A percentile compares a stretch with the other conserved stretches of the same genome.
phyloP scores from a whole-genome alignment of 2,888 invertebrate species.

The Allacma fusca region DNA sequence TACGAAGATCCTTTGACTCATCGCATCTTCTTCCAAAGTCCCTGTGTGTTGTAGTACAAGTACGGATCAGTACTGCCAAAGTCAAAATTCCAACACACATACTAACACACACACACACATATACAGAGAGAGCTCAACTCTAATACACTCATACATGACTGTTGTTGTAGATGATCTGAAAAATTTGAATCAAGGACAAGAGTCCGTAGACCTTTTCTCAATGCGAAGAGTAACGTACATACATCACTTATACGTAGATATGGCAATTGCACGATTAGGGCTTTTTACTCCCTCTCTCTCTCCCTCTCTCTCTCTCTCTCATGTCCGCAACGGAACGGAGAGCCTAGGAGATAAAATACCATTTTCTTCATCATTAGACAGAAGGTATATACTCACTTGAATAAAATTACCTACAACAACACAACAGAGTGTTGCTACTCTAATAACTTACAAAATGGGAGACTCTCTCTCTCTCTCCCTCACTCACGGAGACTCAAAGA shows the following conservation, averaged over 20 bases:
- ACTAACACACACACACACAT: background rate
- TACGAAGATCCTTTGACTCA: too few species aligned
- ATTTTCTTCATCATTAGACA: background rate
- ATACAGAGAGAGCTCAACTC: background rate
- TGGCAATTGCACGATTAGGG: background rate
- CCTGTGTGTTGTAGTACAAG: too few species aligned
- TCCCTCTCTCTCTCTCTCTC: background rate
- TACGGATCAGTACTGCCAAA: too few species aligned
- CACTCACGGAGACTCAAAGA: too few species aligned
- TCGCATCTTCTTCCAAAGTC: too few species aligned
- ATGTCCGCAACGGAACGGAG: background rate
- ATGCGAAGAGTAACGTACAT: conserved; percentile 18
- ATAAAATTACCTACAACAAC: background rate
- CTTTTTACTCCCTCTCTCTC: conserved; percentile 3
- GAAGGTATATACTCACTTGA: background rate
- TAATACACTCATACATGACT: background rate
- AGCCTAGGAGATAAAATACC: background rate
- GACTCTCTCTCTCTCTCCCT: too few species aligned
- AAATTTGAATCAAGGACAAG: conserved; percentile 57
- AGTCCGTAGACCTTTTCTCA: conserved; percentile 56
- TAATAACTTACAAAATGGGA: background rate
- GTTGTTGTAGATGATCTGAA: conserved; percentile 32
- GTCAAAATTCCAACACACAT: too few species aligned
- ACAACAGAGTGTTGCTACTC: background rate
- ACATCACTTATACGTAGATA: background rate